phyloP scores from a whole-genome alignment of 2,113 vertebrate species.

The Climacteris rufus region DNA sequence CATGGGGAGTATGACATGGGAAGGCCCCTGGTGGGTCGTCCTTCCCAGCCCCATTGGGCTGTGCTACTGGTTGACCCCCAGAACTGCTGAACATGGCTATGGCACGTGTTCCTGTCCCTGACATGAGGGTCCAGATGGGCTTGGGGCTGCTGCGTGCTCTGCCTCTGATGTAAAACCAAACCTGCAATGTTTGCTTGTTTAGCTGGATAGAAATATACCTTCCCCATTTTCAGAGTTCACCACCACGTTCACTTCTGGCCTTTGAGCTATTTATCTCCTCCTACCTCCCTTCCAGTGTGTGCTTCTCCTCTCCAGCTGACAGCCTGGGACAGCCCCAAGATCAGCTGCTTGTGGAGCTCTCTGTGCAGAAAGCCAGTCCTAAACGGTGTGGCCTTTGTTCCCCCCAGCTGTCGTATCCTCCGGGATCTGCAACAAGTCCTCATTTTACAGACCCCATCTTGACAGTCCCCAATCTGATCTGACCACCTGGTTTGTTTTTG shows the following conservation, averaged over 20 bases:
- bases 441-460: conserved; percentile 19
- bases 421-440: conserved; percentile 51
- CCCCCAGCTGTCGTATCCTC: conserved; percentile 45
- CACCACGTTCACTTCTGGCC: background rate
- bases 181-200: background rate
- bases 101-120: background rate
- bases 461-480: conserved; percentile 62
- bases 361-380: background rate
- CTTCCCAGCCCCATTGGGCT: background rate
- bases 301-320: background rate
- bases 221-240: background rate
- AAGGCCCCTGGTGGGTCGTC: background rate
- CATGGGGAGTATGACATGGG: too few relatives aligned
- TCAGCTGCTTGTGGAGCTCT: background rate
- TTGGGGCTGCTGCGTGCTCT: background rate
- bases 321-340: background rate
- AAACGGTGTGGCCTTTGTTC: conserved; percentile 14
- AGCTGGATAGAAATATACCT: background rate
- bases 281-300: background rate
- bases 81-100: background rate
- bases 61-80: background rate
- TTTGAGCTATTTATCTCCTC: background rate
- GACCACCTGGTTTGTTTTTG: conserved; percentile 72
- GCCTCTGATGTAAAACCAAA: background rate
- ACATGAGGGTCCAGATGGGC: accelerated